Conservation (phyloP, 2,888 invertebrate species). For the Tetanocera ferruginea region DNA sequence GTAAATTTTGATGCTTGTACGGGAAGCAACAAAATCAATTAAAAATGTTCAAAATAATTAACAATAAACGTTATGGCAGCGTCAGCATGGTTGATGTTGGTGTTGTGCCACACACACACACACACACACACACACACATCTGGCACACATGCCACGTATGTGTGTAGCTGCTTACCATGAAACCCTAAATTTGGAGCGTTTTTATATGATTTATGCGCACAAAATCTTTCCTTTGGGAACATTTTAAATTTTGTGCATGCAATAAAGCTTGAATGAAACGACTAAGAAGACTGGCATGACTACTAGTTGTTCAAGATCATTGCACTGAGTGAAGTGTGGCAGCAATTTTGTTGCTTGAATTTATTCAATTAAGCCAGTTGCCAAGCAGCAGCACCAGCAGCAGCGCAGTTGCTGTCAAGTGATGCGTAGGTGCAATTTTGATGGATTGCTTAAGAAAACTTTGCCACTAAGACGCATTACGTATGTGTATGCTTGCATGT, state of each 20-base stretch:
- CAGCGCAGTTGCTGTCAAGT: neutral
- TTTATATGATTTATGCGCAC: slow-evolving; percentile 32
- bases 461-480: neutral
- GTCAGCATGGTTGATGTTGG: neutral
- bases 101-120: neutral
- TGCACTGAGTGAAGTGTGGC: neutral
- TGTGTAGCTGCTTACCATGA: neutral
- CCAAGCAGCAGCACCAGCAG: neutral
- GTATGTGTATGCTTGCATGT: neutral
- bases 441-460: slow-evolving; percentile 62
- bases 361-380: slow-evolving; percentile 28
- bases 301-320: neutral
- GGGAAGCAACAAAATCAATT: slow-evolving; percentile 32
- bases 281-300: neutral
- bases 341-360: neutral
- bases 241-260: slow-evolving; percentile 17
- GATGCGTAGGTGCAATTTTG: slow-evolving; percentile 66
- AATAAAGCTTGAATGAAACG: neutral
- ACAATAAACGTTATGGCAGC: slow-evolving; percentile 29
- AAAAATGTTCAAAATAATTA: slow-evolving; percentile 38
- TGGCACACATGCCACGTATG: neutral
- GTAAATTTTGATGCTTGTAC: neutral
- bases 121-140: neutral
- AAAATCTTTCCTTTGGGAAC: slow-evolving; percentile 29
- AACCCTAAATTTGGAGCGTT: slow-evolving; percentile 1